Evolutionary conservation across 2,888 invertebrate genomes (phyloP), one percentile per base, ranked within the genome.

Genomic region (Phalera bucephala): DNA sequence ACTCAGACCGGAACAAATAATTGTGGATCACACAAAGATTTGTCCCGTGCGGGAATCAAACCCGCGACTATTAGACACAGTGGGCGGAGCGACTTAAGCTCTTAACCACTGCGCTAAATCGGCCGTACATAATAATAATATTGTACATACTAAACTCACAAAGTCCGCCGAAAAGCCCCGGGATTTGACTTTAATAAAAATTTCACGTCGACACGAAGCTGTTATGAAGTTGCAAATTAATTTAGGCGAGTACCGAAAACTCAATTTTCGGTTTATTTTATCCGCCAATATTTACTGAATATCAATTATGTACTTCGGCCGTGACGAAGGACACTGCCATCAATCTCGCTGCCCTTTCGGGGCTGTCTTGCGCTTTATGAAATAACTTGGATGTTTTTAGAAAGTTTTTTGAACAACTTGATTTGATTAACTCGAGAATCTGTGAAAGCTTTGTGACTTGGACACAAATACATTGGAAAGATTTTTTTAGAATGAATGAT

Each of bases 171-270:
- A 50, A 52, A 65, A 64, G 68, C 65, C 54, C 64, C 51, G 61
- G 72, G 75, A 80, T 80, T 79, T 72, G 64, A 52, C 71, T 80
- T 79, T 80, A 80, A 82, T 82, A 84, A 85, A 83, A 81, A 72
- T 59, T 65, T 68, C 72, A 75, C 73, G 71, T 68, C 72, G 69
- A 72, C 78, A 72, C 81, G 68, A 74, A 70, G 71, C 78, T 72
- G 82, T 81, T 87, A 81, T 80, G 77, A 83, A 87, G 80, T 86
- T 85, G 73, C 80, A 86, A 88, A 87, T 88, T 88, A 86, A 88
- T 86, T 87, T 84, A 80, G 81, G 69, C 75, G 68, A 77, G 75
- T 82, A 80, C 78, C 71, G 79, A 72, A 73, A 88, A 88, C 86
- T 85, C 84, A 86, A 86, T 87, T 87, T 86, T 75, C 79, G 69